These are phyloP conservation scores for Drosophila orena DNA, from an alignment of 1,140 invertebrate species.

Conservation along the genomic window DNA sequence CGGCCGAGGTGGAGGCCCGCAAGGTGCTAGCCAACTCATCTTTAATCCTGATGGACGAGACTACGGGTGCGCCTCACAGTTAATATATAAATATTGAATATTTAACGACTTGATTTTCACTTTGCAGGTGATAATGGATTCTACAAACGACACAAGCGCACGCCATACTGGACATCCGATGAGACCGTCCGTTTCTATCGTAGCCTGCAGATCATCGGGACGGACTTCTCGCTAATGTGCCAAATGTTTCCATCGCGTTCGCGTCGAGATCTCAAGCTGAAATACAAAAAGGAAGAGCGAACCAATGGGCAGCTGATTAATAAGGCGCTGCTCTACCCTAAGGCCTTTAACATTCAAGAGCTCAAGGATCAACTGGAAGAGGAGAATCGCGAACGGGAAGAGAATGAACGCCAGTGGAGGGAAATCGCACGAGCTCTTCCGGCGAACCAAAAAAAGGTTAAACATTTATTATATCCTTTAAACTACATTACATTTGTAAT, in stretches of 20 bases:
- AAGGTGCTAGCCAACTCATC: conserved; percentile 88
- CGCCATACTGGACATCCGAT: conserved; percentile 88
- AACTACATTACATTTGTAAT: not conserved
- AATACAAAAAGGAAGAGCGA: conserved; percentile 86
- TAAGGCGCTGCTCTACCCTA: conserved; percentile 85
- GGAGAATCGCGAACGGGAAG: conserved; percentile 78
- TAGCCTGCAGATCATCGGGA: conserved; percentile 94
- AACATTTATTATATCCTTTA: too few species aligned
- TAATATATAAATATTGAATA: not conserved
- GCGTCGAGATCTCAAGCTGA: conserved; percentile 91
- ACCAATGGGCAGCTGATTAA: conserved; percentile 84
- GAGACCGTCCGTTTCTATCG: conserved; percentile 95
- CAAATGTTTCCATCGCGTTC: conserved; percentile 92
- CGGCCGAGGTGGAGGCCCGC: conserved; percentile 87
- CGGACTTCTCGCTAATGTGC: conserved; percentile 95
- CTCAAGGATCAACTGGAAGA: conserved; percentile 84
- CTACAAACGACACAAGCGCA: conserved; percentile 88
- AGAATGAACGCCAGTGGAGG: conserved; percentile 61
- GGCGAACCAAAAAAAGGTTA: conserved; percentile 58
- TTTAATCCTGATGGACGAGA: conserved; percentile 88
- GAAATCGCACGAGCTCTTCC: conserved; percentile 48
- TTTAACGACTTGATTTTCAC: conserved; percentile 15
- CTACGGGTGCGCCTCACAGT: conserved; percentile 75
- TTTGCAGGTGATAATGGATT: conserved; percentile 86
- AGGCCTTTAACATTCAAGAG: conserved; percentile 85